Evolutionary conservation across 2,888 invertebrate genomes (phyloP).

Genomic region (Trisateles emortualis): DNA sequence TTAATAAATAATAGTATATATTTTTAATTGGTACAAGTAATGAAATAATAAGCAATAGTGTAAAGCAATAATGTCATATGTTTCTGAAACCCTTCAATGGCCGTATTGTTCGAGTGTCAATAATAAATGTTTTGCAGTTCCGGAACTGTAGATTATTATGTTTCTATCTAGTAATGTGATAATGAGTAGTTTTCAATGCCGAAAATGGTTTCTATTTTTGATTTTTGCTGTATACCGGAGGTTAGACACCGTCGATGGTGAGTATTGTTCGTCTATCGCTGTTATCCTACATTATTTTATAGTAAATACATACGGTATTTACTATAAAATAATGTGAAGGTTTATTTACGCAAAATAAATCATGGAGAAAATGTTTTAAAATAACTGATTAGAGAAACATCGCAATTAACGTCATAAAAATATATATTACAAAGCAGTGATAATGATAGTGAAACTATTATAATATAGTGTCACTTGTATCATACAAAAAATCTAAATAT

Average conservation of each 20-base stretch:
- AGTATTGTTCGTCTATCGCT: slow-evolving; percentile 50
- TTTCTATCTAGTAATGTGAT: slow-evolving; percentile 66
- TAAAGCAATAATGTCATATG: slow-evolving; percentile 65
- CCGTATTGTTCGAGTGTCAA: slow-evolving; percentile 69
- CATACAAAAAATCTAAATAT: no score
- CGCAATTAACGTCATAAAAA: no score
- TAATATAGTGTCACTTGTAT: no score
- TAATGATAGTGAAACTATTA: no score
- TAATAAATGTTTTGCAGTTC: slow-evolving; percentile 69
- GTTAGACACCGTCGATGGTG: slow-evolving; percentile 70
- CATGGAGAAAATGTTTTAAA: no score
- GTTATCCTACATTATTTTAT: slow-evolving; percentile 20
- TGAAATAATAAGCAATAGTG: slow-evolving; percentile 18
- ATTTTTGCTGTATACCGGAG: slow-evolving; percentile 64
- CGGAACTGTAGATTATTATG: slow-evolving; percentile 67
- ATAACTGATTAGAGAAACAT: no score
- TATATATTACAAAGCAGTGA: no score
- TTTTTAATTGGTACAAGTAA: slow-evolving; percentile 2
- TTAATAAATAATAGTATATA: slow-evolving; percentile 9
- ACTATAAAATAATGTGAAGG: no score
- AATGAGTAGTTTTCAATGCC: slow-evolving; percentile 69
- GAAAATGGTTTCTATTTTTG: slow-evolving; percentile 71
- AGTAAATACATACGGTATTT: slow-evolving; percentile 18
- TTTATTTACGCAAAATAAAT: background rate
- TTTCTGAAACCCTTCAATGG: slow-evolving; percentile 70